Evolutionary conservation across 2,113 vertebrate genomes (phyloP).

Genomic region (Perca schrenkii): DNA sequence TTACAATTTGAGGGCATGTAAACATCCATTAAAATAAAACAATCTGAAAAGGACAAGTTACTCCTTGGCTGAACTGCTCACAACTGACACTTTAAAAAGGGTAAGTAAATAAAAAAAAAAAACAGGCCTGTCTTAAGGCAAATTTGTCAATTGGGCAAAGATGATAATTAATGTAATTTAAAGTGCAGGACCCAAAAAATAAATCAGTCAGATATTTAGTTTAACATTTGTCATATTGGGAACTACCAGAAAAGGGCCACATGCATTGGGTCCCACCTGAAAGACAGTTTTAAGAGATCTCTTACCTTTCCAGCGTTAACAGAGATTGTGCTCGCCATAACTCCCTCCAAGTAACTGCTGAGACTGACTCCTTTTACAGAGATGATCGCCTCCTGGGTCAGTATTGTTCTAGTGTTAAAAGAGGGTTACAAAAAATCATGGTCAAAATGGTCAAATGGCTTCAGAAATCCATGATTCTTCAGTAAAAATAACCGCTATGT

Average conservation of each 20-base stretch:
- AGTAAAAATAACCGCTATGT: not conserved
- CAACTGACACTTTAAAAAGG: not conserved
- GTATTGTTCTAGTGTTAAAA: conserved; percentile 86
- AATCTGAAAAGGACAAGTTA: no score
- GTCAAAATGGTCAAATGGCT: not conserved
- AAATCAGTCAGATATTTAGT: not conserved
- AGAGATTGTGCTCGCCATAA: conserved; percentile 95
- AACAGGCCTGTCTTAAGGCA: not conserved
- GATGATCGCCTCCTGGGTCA: conserved; percentile 98
- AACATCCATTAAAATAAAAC: not conserved
- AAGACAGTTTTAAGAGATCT: not conserved
- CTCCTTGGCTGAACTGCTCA: not conserved
- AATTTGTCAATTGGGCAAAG: not conserved
- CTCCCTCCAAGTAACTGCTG: conserved; percentile 95
- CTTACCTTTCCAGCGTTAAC: conserved; percentile 94
- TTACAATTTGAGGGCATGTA: not conserved
- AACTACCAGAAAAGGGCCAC: not conserved
- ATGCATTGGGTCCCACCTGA: not conserved
- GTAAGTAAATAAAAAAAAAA: no score
- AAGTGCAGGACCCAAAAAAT: not conserved
- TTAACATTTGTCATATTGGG: not conserved
- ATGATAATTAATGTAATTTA: not conserved
- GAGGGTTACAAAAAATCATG: not conserved
- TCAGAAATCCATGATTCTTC: not conserved
- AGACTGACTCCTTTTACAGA: conserved; percentile 97